Conservation (phyloP, 2,113 vertebrate species). For the Myrmecobius fasciatus region DNA sequence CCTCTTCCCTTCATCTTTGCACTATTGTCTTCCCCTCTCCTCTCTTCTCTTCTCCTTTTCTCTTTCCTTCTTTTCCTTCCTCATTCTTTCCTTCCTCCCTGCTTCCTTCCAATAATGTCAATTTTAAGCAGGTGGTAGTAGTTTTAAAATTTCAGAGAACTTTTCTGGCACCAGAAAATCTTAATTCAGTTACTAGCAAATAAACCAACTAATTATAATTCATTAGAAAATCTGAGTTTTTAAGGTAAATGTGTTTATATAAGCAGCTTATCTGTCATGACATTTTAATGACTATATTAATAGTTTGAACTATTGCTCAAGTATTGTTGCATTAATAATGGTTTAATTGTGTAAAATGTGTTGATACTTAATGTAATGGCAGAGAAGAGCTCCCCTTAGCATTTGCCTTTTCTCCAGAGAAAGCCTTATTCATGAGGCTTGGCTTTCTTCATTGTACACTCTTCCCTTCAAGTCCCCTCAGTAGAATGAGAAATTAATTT, state of each 20-base stretch:
- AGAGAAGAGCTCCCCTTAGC: background rate
- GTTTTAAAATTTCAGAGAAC: constrained; percentile 17
- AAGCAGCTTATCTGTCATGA: background rate
- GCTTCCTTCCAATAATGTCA: background rate
- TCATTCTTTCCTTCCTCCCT: background rate
- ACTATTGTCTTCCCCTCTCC: background rate
- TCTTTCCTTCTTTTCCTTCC: background rate
- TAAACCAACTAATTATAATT: constrained; percentile 24
- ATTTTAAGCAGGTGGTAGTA: background rate
- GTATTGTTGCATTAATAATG: background rate
- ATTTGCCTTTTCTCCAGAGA: constrained; percentile 19
- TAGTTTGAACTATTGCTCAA: background rate
- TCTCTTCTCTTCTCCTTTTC: background rate
- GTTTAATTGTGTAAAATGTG: constrained; percentile 19
- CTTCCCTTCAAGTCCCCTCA: constrained; percentile 14
- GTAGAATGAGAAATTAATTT: constrained; percentile 58
- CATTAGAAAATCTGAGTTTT: background rate
- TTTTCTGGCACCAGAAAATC: background rate
- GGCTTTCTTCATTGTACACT: constrained; percentile 3
- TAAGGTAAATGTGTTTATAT: constrained; percentile 37
- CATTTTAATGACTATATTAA: background rate
- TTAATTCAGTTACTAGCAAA: background rate
- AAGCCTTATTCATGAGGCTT: background rate
- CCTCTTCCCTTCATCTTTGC: background rate
- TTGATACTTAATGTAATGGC: constrained; percentile 2